phyloP scores from a whole-genome alignment of 2,888 invertebrate genomes.

The Chrysolina oricalcia region DNA sequence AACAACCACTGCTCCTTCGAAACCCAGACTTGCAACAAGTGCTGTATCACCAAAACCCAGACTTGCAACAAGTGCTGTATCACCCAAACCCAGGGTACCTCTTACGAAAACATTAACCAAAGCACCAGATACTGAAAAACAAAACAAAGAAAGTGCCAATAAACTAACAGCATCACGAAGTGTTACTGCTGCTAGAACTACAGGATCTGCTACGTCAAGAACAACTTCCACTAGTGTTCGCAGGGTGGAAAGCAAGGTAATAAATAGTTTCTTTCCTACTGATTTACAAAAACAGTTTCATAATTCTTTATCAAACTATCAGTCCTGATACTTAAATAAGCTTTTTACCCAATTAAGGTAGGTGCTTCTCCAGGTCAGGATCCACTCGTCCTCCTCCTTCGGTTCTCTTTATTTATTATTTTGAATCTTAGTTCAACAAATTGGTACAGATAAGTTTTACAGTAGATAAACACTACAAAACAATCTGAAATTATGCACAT shows the following conservation, averaged over 20 bases:
- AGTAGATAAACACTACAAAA: too few relatives aligned
- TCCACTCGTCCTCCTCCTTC: too few relatives aligned
- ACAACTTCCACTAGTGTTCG: constrained; percentile 57
- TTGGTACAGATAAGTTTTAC: too few relatives aligned
- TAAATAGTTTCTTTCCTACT: too few relatives aligned
- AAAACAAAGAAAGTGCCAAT: constrained; percentile 81
- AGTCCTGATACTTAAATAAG: too few relatives aligned
- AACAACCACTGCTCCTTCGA: constrained; percentile 47
- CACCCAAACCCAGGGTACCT: constrained; percentile 59
- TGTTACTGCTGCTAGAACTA: constrained; percentile 59
- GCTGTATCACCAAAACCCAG: constrained; percentile 57
- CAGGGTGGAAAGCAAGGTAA: constrained; percentile 65
- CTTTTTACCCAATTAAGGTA: too few relatives aligned
- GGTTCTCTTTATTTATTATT: too few relatives aligned
- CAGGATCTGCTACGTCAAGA: constrained; percentile 53
- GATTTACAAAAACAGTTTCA: too few relatives aligned
- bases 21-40: constrained; percentile 49
- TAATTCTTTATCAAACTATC: too few relatives aligned
- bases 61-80: constrained; percentile 52
- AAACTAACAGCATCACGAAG: constrained; percentile 73
- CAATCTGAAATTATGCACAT: too few relatives aligned
- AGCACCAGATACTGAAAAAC: constrained; percentile 72
- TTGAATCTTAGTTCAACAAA: too few relatives aligned
- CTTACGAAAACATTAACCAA: constrained; percentile 59
- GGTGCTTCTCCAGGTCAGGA: too few relatives aligned